Base-by-base conservation (phyloP, 2,888 invertebrate species). In the Epinotia demarniana region DNA sequence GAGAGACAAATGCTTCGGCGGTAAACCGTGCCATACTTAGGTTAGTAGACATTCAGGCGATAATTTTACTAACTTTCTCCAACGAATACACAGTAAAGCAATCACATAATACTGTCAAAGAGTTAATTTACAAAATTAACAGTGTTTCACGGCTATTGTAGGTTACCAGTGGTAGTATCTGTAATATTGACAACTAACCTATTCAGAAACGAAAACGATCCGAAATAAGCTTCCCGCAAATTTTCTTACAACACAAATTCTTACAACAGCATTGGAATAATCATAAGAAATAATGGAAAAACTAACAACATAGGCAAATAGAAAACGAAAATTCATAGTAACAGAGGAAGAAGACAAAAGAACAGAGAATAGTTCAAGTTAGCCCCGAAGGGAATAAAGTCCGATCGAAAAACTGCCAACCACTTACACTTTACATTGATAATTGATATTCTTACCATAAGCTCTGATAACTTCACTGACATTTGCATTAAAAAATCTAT, bases 391-490 rank as follows among this genome's bases (percentile, higher is more conserved):
- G 81, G 80, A 81, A 85, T 86, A 91, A 90, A 90, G 85, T 87
- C 83, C 81, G 81, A 85, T 85, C 83, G 78, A 91, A 92, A 92
- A 90, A 90, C 86, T 89, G 91, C 90, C 92, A 92, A 92, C 92
- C 89, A 83, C 92, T 92, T 92, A 93, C 84, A 90, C 84, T 90
- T 87, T 91, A 87, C 89, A 86, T 86, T 86, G 53, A 53, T 66
- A 62, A 62, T 43, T 62, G 85, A 87, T 89, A 90, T 90, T 89
- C 93, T 93, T 92, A 93, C 90, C 90, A 89, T 88, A 88, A 92
- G 93, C 89, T 92, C 93, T 83, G 93, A 89, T 92, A 87, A 90
- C 90, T 83, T 85, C 92, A 93, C 93, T 91, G 90, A 92, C 93
- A 93, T 93, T 93, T 93, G 82, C 85, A 86, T 86, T 85, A 79